These are phyloP conservation scores for Sialia sialis DNA, from an alignment of 2,113 vertebrate species.

Conservation along the genomic window DNA sequence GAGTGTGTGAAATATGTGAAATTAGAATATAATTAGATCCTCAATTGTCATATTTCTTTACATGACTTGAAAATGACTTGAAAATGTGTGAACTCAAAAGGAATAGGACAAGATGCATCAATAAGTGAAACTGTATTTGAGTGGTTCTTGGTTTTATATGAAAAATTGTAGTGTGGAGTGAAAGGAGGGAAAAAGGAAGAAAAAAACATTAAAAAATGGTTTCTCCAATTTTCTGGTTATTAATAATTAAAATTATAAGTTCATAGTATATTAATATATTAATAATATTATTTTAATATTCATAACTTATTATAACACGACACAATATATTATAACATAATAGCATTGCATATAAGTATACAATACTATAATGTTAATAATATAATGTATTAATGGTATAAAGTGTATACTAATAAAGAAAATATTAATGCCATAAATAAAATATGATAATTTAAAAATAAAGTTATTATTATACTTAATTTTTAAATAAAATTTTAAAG, in stretches of 20 bases:
- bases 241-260: background rate
- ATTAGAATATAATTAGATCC: background rate
- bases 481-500: background rate
- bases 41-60: background rate
- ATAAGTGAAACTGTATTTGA: background rate
- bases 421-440: background rate
- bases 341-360: too few species aligned
- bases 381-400: background rate
- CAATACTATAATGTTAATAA: background rate
- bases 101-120: background rate
- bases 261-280: background rate
- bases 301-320: background rate
- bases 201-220: background rate
- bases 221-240: background rate
- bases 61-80: background rate
- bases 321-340: background rate
- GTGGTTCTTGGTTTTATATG: background rate
- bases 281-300: too few species aligned
- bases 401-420: background rate
- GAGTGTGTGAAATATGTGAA: too few species aligned
- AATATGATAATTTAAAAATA: background rate
- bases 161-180: background rate
- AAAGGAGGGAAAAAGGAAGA: background rate
- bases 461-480: too few species aligned
- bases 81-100: background rate